A percentile compares a stretch with the other conserved stretches of the same genome.
phyloP scores from a whole-genome alignment of 2,888 invertebrate species.

The Notocelia uddmanniana region DNA sequence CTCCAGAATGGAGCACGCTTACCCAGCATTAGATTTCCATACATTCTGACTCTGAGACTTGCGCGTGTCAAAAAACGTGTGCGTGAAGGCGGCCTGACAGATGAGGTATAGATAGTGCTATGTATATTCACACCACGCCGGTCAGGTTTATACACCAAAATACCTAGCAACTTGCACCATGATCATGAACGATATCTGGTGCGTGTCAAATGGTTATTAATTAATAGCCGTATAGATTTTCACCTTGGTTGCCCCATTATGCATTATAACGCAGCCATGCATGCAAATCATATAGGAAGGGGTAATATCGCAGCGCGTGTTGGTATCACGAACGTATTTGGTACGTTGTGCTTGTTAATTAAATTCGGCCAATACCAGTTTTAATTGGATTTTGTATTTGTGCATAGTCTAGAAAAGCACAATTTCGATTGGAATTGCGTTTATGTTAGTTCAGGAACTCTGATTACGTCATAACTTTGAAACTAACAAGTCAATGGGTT shows the following conservation, averaged over 20 bases:
- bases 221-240: slow-evolving; percentile 15
- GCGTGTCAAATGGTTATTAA: not conserved
- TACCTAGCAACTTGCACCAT: not conserved
- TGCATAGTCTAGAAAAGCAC: not conserved
- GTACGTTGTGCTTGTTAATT: slow-evolving; percentile 4
- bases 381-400: slow-evolving; percentile 3
- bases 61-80: too few relatives aligned
- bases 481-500: not conserved
- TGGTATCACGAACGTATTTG: not conserved
- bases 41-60: too few relatives aligned
- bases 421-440: not conserved
- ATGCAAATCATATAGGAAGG: slow-evolving; percentile 16
- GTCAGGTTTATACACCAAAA: not conserved
- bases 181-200: not conserved
- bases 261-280: slow-evolving; percentile 33
- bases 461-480: not conserved
- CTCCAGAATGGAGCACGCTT: too few relatives aligned
- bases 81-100: too few relatives aligned
- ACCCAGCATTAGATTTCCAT: too few relatives aligned
- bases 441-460: not conserved
- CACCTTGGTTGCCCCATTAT: slow-evolving; percentile 14
- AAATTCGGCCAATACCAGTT: slow-evolving; percentile 11
- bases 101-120: too few relatives aligned
- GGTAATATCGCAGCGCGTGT: not conserved
- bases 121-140: not conserved